Percentiles rank a stretch among this genome's conserved stretches.
Evolutionary conservation across 2,888 invertebrate species (phyloP).

Genomic region (Coleophora flavipennella): DNA sequence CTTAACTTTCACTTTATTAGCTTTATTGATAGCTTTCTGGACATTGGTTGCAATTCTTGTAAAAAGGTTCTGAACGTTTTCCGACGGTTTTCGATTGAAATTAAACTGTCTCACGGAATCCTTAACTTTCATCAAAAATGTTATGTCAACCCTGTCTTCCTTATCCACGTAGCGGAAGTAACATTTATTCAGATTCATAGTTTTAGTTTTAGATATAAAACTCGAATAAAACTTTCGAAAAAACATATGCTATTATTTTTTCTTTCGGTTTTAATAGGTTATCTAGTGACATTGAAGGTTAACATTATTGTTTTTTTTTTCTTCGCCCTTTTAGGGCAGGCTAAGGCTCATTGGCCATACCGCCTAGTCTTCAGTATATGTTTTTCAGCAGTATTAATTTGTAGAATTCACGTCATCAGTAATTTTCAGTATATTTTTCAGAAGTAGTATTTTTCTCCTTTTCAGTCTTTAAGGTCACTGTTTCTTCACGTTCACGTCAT

Average conservation of each 20-base stretch:
- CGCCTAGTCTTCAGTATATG: too few species aligned
- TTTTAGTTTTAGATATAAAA: slow-evolving; percentile 30
- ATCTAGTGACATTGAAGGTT: too few species aligned
- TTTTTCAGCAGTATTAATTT: too few species aligned
- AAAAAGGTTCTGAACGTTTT: slow-evolving; percentile 74
- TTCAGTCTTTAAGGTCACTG: too few species aligned
- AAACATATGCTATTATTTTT: slow-evolving; percentile 13
- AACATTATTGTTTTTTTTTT: too few species aligned
- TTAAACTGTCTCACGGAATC: slow-evolving; percentile 76
- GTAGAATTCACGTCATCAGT: too few species aligned
- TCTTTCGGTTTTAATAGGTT: too few species aligned
- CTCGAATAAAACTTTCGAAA: slow-evolving; percentile 29
- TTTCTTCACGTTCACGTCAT: too few species aligned
- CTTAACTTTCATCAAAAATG: slow-evolving; percentile 48
- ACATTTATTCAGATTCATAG: slow-evolving; percentile 49
- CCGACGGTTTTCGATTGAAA: slow-evolving; percentile 76
- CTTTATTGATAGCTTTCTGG: slow-evolving; percentile 72
- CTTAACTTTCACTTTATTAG: slow-evolving; percentile 44
- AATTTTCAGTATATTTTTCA: too few species aligned
- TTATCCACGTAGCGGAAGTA: slow-evolving; percentile 46
- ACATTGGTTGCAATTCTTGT: slow-evolving; percentile 76
- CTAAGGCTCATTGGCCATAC: too few species aligned
- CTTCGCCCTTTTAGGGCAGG: too few species aligned
- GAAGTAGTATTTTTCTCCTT: too few species aligned
- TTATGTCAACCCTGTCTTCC: slow-evolving; percentile 51